Base-by-base conservation (phyloP, 2,888 invertebrate genomes). In the Calliphora vomitoria region DNA sequence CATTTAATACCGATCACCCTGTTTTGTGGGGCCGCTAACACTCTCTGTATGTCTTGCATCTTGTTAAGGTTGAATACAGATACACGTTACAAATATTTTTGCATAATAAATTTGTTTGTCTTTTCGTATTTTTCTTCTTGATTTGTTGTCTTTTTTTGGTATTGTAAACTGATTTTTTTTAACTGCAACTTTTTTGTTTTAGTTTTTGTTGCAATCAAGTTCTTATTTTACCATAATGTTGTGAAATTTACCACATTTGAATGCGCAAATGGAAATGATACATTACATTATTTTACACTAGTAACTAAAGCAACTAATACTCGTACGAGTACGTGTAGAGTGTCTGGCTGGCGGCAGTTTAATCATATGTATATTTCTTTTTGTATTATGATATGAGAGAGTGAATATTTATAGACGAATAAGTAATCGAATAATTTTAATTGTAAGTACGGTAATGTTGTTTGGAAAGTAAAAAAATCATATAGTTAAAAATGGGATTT, bases 211-310 rank as follows among this genome's bases (percentile, higher is more conserved):
- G 53, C 60, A 72, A 58, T 68, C 74, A 82, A 75, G 79, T 82
- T 87, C 71, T 85, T 75, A 66, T 79, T 85, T 82, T 79, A 82
- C 79, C 75, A 85, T 66, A 53, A 74, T 35, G 71, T 85, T 87
- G 85, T 85, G 85, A 82, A 87, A 87, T 85, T 87, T 85, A 85
- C 85, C 87, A 87, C 85, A 87, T 82, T 71, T 82, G 62, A 81
- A 79, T 80, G 72, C 58, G 47, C 68, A 82, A 82, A 82, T 76
- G 81, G 25, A 69, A 69, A 58, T 47, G 41, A 80, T 76, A 85
- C 55, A 62, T 35, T 74, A 55, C 53, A 62, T 64, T 71, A 71
- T 55, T 83, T 83, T 44, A 71, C 69, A 74, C 5, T 20, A 20
- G 0, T 4, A 55, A 55, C 66, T 66, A 44, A 83, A 75, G n/a